These are phyloP conservation scores for Nothocercus nigrocapillus DNA, from an alignment of 2,113 vertebrate species.

Conservation along the genomic window DNA sequence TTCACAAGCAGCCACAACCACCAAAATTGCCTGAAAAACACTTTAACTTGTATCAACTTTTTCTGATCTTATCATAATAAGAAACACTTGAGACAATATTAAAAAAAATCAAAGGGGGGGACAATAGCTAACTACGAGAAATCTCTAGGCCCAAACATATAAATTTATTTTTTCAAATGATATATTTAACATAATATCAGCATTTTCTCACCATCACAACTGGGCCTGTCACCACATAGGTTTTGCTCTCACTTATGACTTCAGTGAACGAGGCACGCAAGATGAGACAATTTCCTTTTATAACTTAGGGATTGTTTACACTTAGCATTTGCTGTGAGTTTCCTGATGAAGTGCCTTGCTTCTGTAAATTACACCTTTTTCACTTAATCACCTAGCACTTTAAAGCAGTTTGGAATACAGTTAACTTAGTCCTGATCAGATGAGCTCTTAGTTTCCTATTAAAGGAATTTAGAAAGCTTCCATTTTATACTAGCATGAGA, in stretches of 20 bases:
- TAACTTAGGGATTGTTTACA: background rate
- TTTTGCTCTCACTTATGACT: background rate
- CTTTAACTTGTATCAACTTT: background rate
- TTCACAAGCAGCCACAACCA: background rate
- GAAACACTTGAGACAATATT: background rate
- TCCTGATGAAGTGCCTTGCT: background rate
- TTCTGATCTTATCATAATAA: background rate
- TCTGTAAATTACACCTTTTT: background rate
- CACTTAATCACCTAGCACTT: background rate
- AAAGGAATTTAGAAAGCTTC: background rate
- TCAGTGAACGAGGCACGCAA: background rate
- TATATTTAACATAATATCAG: background rate
- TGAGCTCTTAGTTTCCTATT: background rate
- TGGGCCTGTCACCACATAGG: background rate
- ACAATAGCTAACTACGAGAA: background rate
- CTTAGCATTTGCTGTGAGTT: background rate
- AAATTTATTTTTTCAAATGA: background rate
- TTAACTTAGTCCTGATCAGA: background rate
- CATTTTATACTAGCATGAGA: background rate
- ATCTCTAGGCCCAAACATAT: background rate
- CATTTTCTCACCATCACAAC: background rate
- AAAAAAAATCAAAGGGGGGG: background rate
- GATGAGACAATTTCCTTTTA: background rate
- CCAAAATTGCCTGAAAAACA: background rate
- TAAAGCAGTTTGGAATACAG: background rate